These are phyloP conservation scores for Leptodactylus fallax DNA, from an alignment of 2,797 vertebrate species.

Conservation along the genomic window DNA sequence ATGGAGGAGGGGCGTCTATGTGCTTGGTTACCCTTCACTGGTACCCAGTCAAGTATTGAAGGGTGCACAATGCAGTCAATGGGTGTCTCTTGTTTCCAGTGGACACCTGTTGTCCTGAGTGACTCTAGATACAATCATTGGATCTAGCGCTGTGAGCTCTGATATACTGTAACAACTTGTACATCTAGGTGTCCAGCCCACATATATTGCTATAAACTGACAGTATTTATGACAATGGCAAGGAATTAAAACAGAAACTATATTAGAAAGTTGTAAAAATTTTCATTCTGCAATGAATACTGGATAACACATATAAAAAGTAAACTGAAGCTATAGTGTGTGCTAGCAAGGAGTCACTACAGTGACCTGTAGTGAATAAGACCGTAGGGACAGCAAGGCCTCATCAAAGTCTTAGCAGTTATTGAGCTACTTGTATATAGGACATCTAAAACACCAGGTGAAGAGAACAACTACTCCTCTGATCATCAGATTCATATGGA, in stretches of 20 bases:
- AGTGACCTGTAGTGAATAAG: not conserved
- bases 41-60: not conserved
- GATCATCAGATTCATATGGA: not conserved
- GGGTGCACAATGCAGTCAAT: not conserved
- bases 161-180: not conserved
- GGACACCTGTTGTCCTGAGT: not conserved
- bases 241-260: not conserved
- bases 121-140: not conserved
- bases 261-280: not conserved
- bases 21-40: not conserved
- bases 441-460: not conserved
- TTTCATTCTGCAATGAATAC: not conserved
- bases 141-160: not conserved
- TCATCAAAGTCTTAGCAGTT: not conserved
- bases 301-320: no score
- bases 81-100: not conserved
- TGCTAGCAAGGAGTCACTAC: no score
- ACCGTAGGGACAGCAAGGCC: not conserved
- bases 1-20: not conserved
- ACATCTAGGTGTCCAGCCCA: not conserved
- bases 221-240: not conserved
- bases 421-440: not conserved
- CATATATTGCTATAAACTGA: no score
- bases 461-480: not conserved
- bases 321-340: not conserved